Percentiles rank a stretch among this genome's conserved stretches.
Conservation (phyloP, 2,113 vertebrate species). For the Gulo gulo region DNA sequence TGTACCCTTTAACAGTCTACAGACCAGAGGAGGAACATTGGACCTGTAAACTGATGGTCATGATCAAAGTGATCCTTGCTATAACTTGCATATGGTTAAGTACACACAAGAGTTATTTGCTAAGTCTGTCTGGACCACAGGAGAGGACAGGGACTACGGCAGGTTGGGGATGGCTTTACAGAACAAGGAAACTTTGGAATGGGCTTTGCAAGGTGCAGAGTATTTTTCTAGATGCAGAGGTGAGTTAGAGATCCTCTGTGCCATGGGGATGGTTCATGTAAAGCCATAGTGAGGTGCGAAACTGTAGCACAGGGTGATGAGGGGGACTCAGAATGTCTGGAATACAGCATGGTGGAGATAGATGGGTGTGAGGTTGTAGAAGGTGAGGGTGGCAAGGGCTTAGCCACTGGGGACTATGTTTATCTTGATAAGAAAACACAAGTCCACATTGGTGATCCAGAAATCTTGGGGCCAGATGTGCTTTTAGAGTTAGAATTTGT, state of each 20-base stretch:
- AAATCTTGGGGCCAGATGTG: not conserved
- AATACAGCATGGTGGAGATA: not conserved
- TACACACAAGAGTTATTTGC: not conserved
- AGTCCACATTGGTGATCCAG: not conserved
- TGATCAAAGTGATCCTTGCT: not conserved
- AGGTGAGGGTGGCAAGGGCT: not conserved
- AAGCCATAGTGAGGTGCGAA: not conserved
- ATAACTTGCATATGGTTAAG: not conserved
- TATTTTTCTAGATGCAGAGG: not conserved
- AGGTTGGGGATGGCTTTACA: not conserved
- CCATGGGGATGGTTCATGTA: not conserved
- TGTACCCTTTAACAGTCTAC: not conserved
- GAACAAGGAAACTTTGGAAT: not conserved
- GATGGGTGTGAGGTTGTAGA: not conserved
- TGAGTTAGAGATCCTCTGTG: not conserved
- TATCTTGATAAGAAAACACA: not conserved
- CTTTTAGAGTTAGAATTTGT: not conserved
- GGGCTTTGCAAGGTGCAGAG: not conserved
- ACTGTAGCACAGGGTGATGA: rapidly evolving
- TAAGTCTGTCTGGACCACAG: not conserved
- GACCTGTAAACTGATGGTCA: not conserved
- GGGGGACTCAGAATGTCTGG: not conserved
- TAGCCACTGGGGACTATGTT: not conserved
- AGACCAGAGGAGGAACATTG: not conserved
- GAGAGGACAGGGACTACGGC: not conserved